Evolutionary conservation across 2,113 vertebrate species (phyloP).

Genomic region (Anseranas semipalmata): DNA sequence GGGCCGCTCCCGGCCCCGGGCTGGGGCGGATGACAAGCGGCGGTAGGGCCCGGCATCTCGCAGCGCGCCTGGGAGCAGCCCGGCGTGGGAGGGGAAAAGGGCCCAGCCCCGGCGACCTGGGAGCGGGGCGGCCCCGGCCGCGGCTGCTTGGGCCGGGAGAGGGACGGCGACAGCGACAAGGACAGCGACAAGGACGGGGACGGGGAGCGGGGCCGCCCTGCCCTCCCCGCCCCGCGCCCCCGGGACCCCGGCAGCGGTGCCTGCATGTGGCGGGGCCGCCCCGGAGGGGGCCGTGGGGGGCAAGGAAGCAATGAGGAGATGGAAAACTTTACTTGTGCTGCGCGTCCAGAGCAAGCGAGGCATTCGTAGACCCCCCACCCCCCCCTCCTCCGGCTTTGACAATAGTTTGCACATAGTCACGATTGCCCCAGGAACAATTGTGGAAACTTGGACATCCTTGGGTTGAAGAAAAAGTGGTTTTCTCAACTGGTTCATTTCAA

Average conservation of each 20-base stretch:
- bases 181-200: not conserved
- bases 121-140: not conserved
- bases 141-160: not conserved
- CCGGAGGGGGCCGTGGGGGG: not conserved
- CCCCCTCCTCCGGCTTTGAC: not conserved
- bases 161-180: too few relatives aligned
- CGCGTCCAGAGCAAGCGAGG: not conserved
- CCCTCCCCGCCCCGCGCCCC: not conserved
- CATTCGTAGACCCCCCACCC: not conserved
- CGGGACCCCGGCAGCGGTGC: not conserved
- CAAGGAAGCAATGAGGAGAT: not conserved
- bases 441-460: conserved; percentile 45
- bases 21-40: conserved; percentile 45
- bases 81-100: conserved; percentile 6
- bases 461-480: not conserved
- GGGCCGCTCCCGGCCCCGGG: conserved; percentile 65
- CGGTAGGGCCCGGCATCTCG: conserved; percentile 62
- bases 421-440: conserved; percentile 7
- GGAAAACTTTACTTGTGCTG: not conserved
- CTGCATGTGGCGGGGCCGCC: not conserved
- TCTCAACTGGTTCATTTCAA: conserved; percentile 24
- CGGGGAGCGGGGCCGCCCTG: not conserved
- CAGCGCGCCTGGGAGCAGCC: conserved; percentile 24
- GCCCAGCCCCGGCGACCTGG: not conserved
- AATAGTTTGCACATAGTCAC: not conserved